Conservation (phyloP, 1,140 invertebrate genomes). For the Drosophila triauraria region DNA sequence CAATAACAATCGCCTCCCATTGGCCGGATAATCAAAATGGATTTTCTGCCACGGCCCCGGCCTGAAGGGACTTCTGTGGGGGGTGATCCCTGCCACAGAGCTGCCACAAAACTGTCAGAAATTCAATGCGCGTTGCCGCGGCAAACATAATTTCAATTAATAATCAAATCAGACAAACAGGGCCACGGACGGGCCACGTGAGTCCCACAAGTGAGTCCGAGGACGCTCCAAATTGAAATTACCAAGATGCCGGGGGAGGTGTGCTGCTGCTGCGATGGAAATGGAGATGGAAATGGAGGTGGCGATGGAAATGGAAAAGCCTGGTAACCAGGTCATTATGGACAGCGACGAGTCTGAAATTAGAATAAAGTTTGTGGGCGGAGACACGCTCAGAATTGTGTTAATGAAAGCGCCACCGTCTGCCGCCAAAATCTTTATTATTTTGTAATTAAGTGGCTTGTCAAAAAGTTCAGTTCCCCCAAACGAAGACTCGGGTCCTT, state of each 20-base stretch:
- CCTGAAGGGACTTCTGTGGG: constrained; percentile 24
- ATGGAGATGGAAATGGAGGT: background rate
- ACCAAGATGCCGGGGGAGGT: constrained; percentile 45
- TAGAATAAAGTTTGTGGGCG: constrained; percentile 57
- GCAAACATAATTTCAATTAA: constrained; percentile 79
- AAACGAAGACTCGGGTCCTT: constrained; percentile 26
- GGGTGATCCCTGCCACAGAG: constrained; percentile 27
- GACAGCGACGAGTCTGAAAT: constrained; percentile 54
- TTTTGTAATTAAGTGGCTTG: constrained; percentile 82
- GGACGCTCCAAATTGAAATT: constrained; percentile 74
- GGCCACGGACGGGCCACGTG: constrained; percentile 45
- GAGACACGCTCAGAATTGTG: constrained; percentile 58
- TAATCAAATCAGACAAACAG: constrained; percentile 73
- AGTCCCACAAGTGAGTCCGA: constrained; percentile 54
- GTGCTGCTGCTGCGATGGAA: background rate
- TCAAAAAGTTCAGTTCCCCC: constrained; percentile 43
- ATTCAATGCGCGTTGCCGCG: constrained; percentile 69
- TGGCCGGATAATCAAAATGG: constrained; percentile 39
- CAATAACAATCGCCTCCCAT: constrained; percentile 1
- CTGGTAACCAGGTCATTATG: constrained; percentile 78
- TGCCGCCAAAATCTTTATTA: constrained; percentile 77
- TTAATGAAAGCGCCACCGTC: constrained; percentile 68
- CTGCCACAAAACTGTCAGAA: constrained; percentile 77
- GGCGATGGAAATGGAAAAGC: constrained; percentile 1
- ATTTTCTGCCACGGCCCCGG: constrained; percentile 36